These are phyloP conservation scores for Adelosebastes latens DNA, from an alignment of 2,797 vertebrate genomes.

Conservation along the genomic window DNA sequence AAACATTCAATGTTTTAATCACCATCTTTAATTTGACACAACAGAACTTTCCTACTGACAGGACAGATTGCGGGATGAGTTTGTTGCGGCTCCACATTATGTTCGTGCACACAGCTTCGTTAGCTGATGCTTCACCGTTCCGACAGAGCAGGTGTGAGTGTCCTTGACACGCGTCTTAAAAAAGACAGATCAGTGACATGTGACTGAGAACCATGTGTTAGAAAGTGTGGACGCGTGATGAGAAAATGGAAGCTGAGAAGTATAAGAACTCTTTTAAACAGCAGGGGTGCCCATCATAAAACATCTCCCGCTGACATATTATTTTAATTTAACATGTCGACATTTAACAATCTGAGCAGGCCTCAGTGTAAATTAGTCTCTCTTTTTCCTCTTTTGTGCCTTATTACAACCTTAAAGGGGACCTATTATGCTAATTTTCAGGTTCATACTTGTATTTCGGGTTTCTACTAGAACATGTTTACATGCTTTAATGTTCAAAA, in stretches of 20 bases:
- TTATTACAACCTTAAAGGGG: not conserved
- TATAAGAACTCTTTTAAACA: not conserved
- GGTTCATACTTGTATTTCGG: too few species aligned
- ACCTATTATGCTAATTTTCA: too few species aligned
- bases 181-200: slow-evolving; percentile 25
- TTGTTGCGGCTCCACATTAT: slow-evolving; percentile 35
- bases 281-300: not conserved
- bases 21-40: slow-evolving; percentile 56
- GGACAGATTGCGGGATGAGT: slow-evolving; percentile 66
- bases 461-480: too few species aligned
- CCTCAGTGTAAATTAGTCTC: not conserved
- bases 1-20: slow-evolving; percentile 48
- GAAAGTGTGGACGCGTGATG: not conserved
- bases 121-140: slow-evolving; percentile 38
- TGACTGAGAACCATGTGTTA: slow-evolving; percentile 12
- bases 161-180: slow-evolving; percentile 36
- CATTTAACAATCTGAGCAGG: too few species aligned
- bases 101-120: slow-evolving; percentile 45
- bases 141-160: slow-evolving; percentile 48
- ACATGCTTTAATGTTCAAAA: too few species aligned
- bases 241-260: not conserved
- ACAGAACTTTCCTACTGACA: slow-evolving; percentile 53
- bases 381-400: not conserved
- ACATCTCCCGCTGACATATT: not conserved
- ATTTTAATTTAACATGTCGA: not conserved